Conservation (phyloP, 2,113 vertebrate genomes). For the Cynopterus brachyotis region DNA sequence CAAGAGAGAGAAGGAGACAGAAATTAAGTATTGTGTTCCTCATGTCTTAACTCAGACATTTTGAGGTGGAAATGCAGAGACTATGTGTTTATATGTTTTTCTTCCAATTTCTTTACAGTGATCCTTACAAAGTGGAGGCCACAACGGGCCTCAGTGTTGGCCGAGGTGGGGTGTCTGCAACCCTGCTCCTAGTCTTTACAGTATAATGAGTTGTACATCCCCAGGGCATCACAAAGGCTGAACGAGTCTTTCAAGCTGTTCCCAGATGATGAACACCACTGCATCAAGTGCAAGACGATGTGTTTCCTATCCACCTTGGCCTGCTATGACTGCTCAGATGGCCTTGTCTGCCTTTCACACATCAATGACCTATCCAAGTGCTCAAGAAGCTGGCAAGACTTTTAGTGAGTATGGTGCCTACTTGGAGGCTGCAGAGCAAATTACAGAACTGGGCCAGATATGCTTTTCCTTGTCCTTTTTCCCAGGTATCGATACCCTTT, state of each 20-base stretch:
- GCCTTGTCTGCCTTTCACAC: constrained; percentile 93
- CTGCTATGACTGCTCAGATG: constrained; percentile 90
- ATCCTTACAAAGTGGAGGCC: too few species aligned
- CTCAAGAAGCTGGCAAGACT: constrained; percentile 91
- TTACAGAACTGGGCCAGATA: not conserved
- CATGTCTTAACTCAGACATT: too few species aligned
- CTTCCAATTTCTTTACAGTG: too few species aligned
- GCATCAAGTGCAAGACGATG: constrained; percentile 95
- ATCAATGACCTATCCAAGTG: constrained; percentile 94
- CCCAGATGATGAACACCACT: constrained; percentile 95
- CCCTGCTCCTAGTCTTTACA: constrained; percentile 11
- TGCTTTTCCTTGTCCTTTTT: not conserved
- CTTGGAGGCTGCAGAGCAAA: not conserved
- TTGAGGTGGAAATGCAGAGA: too few species aligned
- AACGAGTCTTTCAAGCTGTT: constrained; percentile 95
- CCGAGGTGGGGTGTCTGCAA: constrained; percentile 1
- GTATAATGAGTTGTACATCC: constrained; percentile 1
- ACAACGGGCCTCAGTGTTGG: constrained; percentile 73
- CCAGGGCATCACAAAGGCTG: constrained; percentile 93
- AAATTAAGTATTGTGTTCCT: too few species aligned
- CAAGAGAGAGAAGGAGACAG: too few species aligned
- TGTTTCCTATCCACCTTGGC: constrained; percentile 96
- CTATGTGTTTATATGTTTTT: too few species aligned
- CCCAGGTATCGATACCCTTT: constrained; percentile 94
- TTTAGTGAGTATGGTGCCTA: constrained; percentile 84